A percentile compares a stretch with the other conserved stretches of the same genome.
Evolutionary conservation across 2,113 vertebrate genomes (phyloP).

Genomic region (Lasiurus borealis): DNA sequence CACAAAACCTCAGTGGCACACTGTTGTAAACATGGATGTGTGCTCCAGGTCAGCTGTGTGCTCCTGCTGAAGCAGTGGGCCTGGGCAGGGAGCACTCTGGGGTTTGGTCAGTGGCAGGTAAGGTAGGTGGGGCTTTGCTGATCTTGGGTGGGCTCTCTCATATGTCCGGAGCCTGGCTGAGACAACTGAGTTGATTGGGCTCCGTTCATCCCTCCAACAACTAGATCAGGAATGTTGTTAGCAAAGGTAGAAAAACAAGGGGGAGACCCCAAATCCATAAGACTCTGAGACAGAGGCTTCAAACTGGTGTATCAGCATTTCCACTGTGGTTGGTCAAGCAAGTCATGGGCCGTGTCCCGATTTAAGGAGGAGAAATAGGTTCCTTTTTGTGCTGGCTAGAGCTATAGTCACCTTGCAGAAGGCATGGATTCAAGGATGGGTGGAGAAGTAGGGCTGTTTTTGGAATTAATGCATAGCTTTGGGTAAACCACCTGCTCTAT

Average conservation of each 20-base stretch:
- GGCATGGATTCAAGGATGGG: background rate
- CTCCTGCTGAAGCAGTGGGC: background rate
- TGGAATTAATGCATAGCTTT: background rate
- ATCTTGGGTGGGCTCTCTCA: background rate
- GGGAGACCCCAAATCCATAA: too few relatives aligned
- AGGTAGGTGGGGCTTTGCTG: accelerated
- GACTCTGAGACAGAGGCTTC: background rate
- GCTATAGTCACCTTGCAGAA: background rate
- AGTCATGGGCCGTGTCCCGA: accelerated
- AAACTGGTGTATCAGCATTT: background rate
- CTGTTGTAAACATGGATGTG: accelerated
- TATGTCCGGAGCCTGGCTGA: background rate
- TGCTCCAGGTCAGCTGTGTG: background rate
- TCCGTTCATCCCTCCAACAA: background rate
- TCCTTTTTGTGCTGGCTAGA: background rate
- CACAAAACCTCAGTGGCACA: accelerated
- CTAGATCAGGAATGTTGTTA: background rate
- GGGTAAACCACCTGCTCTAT: too few relatives aligned
- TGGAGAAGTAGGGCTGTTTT: background rate
- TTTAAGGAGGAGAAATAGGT: too few relatives aligned
- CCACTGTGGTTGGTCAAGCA: background rate
- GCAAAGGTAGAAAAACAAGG: background rate
- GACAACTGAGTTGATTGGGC: background rate
- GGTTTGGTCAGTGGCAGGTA: background rate
- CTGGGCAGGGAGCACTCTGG: background rate